Evolutionary conservation across 2,797 vertebrate species (phyloP).

Genomic region (Ambastaia sidthimunki): DNA sequence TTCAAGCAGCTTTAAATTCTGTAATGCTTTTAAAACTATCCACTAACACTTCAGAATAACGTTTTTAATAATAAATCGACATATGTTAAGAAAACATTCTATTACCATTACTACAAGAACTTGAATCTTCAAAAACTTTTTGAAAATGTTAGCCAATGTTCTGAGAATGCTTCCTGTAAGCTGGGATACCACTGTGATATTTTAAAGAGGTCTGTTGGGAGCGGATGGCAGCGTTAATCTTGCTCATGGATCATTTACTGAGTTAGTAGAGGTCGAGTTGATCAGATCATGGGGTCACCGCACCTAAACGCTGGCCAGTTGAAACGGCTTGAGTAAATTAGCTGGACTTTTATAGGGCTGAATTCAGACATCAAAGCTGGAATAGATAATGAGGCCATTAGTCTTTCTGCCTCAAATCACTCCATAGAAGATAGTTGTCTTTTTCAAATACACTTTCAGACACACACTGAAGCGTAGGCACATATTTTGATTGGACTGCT

Average conservation of each 20-base stretch:
- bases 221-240: constrained; percentile 13
- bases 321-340: constrained; percentile 50
- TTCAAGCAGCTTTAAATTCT: too few relatives aligned
- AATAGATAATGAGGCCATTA: constrained; percentile 62
- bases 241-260: constrained; percentile 10
- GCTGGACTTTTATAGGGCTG: constrained; percentile 34
- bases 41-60: too few relatives aligned
- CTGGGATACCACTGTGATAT: neutral
- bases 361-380: constrained; percentile 46
- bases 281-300: constrained; percentile 32
- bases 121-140: too few relatives aligned
- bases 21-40: too few relatives aligned
- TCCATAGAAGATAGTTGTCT: constrained; percentile 16
- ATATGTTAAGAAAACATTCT: too few relatives aligned
- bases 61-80: too few relatives aligned
- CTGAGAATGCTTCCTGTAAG: too few relatives aligned
- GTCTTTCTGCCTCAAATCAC: constrained; percentile 39
- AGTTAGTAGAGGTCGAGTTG: constrained; percentile 7
- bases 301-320: constrained; percentile 32
- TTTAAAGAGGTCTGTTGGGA: neutral
- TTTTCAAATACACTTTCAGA: constrained; percentile 34
- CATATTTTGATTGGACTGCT: constrained; percentile 31
- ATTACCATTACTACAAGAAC: too few relatives aligned
- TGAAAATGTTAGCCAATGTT: too few relatives aligned
- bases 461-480: constrained; percentile 16